Conservation (phyloP, 1,140 invertebrate species). For the Cryptotermes secundus region DNA sequence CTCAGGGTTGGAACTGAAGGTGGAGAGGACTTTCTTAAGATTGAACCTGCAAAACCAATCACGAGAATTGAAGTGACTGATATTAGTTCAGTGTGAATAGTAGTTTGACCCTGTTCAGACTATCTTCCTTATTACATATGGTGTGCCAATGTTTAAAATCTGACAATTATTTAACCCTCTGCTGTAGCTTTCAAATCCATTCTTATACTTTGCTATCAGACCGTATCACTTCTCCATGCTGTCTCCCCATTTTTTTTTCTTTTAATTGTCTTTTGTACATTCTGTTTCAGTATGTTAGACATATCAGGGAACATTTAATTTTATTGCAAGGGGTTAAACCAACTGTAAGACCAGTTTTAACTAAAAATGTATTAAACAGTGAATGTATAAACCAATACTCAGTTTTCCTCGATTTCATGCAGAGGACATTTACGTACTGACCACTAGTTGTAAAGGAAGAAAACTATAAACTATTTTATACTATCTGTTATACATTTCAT, state of each 20-base stretch:
- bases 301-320: too few species aligned
- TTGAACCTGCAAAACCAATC: constrained; percentile 53
- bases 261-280: too few species aligned
- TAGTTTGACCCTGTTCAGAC: neutral
- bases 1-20: constrained; percentile 46
- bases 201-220: too few species aligned
- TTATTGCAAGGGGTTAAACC: neutral
- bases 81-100: constrained; percentile 48
- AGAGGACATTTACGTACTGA: too few species aligned
- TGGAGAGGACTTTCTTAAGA: constrained; percentile 41
- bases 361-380: neutral
- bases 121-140: neutral
- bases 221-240: too few species aligned
- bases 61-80: constrained; percentile 53
- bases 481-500: too few species aligned
- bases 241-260: too few species aligned
- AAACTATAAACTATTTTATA: too few species aligned
- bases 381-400: neutral
- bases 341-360: neutral
- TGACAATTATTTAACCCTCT: too few species aligned
- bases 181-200: too few species aligned
- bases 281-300: too few species aligned
- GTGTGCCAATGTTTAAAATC: neutral
- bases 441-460: too few species aligned
- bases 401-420: neutral